Evolutionary conservation across 1,140 invertebrate genomes (phyloP).

Genomic region (Linepithema humile): DNA sequence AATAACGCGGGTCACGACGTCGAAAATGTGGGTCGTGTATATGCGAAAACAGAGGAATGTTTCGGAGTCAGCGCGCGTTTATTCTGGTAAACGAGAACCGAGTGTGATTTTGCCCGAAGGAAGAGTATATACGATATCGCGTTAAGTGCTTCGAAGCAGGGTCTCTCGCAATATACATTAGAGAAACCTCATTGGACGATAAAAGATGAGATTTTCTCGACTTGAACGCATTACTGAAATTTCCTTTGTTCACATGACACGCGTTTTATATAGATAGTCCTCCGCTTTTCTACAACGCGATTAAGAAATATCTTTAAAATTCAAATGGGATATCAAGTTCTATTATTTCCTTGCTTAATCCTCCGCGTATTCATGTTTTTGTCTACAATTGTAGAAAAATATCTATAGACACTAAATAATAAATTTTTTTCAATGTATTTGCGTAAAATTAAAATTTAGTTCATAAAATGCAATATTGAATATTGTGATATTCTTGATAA

Average conservation of each 20-base stretch:
- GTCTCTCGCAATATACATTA: background rate
- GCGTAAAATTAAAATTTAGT: background rate
- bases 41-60: constrained; percentile 17
- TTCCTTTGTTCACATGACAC: background rate
- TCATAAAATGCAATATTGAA: background rate
- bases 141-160: background rate
- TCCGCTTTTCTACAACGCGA: background rate
- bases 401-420: background rate
- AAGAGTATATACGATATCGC: background rate
- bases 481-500: constrained; percentile 8
- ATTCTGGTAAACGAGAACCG: constrained; percentile 25
- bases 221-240: background rate
- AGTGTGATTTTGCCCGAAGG: constrained; percentile 36
- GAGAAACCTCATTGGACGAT: background rate
- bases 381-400: no score
- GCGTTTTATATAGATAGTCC: background rate
- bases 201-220: background rate
- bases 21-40: constrained; percentile 22
- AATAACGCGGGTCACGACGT: constrained; percentile 1
- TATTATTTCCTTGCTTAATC: background rate
- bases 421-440: background rate
- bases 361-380: background rate
- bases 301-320: background rate
- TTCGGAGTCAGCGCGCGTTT: constrained; percentile 21
- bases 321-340: background rate